Conservation (phyloP, 2,113 vertebrate species). For the Solenodon paradoxus region DNA sequence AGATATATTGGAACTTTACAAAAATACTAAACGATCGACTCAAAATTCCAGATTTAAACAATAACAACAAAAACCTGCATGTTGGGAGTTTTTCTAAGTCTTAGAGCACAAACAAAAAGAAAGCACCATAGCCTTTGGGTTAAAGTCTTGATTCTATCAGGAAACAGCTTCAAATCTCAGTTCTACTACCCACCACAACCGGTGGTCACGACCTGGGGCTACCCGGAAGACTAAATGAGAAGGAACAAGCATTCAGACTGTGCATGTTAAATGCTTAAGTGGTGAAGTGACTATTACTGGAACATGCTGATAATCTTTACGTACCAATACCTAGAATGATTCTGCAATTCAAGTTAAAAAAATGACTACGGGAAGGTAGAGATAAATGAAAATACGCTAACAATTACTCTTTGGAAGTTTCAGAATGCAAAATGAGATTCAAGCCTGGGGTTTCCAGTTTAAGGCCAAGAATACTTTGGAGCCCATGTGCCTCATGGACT, state of each 20-base stretch:
- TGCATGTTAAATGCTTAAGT: background rate
- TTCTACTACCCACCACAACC: background rate
- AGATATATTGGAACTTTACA: background rate
- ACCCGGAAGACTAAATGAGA: background rate
- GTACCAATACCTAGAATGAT: background rate
- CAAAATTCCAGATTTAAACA: conserved; percentile 50
- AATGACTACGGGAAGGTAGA: background rate
- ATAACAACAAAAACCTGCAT: background rate
- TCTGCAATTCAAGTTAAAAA: background rate
- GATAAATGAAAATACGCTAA: background rate
- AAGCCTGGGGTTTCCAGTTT: background rate
- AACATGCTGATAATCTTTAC: background rate
- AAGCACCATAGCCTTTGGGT: background rate
- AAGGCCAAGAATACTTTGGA: background rate
- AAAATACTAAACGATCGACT: background rate
- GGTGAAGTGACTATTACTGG: background rate
- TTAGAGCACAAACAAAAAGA: background rate
- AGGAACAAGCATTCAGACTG: background rate
- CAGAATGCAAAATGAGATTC: background rate
- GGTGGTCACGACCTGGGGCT: background rate
- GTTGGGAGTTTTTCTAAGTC: background rate
- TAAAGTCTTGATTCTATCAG: background rate
- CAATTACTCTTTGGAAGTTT: background rate
- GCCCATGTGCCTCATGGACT: too few species aligned
- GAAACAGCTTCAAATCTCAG: background rate